Base-by-base conservation (phyloP, 2,113 vertebrate genomes). In the Nicator chloris region DNA sequence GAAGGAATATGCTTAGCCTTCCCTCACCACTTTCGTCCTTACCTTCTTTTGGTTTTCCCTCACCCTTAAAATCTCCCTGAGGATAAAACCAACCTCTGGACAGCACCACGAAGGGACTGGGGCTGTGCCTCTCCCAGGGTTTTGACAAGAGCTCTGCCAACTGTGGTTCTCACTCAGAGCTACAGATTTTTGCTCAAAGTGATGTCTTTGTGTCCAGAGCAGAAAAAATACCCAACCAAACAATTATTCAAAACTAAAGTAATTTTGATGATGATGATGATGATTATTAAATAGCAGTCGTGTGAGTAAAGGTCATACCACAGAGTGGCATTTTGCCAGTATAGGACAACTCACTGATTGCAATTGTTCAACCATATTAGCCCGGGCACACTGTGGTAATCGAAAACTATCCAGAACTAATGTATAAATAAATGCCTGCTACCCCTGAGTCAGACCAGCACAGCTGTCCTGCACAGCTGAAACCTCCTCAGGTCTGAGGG, bases 401-500 rank as follows among this genome's bases (percentile, higher is more conserved):
- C 92, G 89, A 95, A 97, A 97, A 97, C 96, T 97, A 95, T 85
- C 98, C 98, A 98, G 97, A 98, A 97, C 97, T 98, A 98, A 98
- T 98, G 97, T 96, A 96, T 95, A 98, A 98, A 98, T 98, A 97
- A 97, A 96, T 97, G 93, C 91, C 95, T 96, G 92, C 96, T 96
- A 96, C 94, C 90, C 95, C 81, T 88, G 80, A 65, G 95, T 73
- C 45, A 50, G 91, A 53, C 75, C 81, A 96, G 87, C 94, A 91
- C 51, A 94, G 92, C 92, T 93, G 94, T 93, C 79, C 16, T 61
- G 90, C 68, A 49, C 33, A 57, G 72, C 57, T 63, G 94, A 93
- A 95, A 71, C 68, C 90, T 84, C 86, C 54, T 68, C 69, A 57
- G 91, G 84, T 93, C 59, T 39, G 54, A 66, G 77, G 57, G 88